Conservation (phyloP, 2,113 vertebrate species). For the Dromaius novaehollandiae region DNA sequence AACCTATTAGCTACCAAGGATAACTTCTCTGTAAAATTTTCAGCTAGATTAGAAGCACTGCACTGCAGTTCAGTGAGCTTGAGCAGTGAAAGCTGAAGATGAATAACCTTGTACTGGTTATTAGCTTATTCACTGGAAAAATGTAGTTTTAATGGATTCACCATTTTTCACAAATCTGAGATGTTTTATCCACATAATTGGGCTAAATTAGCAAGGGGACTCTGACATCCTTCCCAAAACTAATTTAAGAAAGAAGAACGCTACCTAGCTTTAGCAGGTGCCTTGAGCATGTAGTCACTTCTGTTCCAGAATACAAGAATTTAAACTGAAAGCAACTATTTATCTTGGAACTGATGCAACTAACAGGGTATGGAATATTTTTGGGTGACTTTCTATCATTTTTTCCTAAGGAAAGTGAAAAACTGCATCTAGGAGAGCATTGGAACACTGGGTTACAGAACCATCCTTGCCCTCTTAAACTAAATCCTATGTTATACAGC, state of each 20-base stretch:
- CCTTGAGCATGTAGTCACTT: not conserved
- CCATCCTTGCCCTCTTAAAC: rapidly evolving
- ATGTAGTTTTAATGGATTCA: not conserved
- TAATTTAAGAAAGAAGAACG: not conserved
- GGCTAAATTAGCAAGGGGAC: not conserved
- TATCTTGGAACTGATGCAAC: not conserved
- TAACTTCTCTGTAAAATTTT: not conserved
- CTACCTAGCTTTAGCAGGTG: not conserved
- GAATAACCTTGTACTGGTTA: not conserved
- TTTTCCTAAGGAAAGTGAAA: not conserved
- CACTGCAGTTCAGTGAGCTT: not conserved
- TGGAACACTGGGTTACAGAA: not conserved
- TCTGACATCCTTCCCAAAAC: not conserved
- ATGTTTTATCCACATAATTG: not conserved
- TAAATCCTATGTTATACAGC: rapidly evolving
- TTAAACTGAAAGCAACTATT: not conserved
- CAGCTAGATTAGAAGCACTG: not conserved
- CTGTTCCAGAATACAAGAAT: not conserved
- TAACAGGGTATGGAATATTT: not conserved
- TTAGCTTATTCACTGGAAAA: not conserved
- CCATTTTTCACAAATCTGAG: not conserved
- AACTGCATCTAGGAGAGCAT: not conserved
- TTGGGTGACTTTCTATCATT: not conserved
- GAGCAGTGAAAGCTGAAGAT: not conserved
- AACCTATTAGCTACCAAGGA: not conserved